phyloP scores from a whole-genome alignment of 2,113 vertebrate species.

The Echinops telfairi region DNA sequence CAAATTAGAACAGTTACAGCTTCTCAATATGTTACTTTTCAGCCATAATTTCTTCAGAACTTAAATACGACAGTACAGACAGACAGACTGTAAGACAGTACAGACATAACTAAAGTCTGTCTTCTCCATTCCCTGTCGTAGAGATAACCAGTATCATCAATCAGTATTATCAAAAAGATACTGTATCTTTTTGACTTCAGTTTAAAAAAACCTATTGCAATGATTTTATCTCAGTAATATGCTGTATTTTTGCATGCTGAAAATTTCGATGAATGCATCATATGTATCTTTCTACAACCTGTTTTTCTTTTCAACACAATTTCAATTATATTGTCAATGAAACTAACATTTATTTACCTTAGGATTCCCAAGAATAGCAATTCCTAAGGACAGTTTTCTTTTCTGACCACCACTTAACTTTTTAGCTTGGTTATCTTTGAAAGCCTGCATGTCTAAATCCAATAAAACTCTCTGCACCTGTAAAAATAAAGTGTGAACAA shows the following conservation, averaged over 20 bases:
- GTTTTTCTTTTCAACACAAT: not conserved
- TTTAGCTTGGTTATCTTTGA: constrained; percentile 95
- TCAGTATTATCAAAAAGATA: not conserved
- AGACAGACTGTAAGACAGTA: not conserved
- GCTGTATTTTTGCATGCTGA: not conserved
- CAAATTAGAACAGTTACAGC: not conserved
- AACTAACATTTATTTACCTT: constrained; percentile 89
- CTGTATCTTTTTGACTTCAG: not conserved
- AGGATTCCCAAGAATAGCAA: constrained; percentile 96
- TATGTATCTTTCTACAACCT: constrained; percentile 6
- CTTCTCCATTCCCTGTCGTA: not conserved
- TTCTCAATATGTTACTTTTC: not conserved
- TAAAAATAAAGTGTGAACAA: constrained; percentile 39
- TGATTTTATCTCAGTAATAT: not conserved
- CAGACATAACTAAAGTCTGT: not conserved
- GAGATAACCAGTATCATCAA: not conserved
- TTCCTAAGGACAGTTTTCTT: constrained; percentile 95
- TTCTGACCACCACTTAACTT: constrained; percentile 97
- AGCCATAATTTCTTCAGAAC: not conserved
- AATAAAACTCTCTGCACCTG: constrained; percentile 95
- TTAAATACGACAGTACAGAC: not conserved
- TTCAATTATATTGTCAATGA: not conserved
- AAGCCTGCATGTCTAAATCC: constrained; percentile 96
- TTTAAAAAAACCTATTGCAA: not conserved
- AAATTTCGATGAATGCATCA: not conserved